Percentiles rank a stretch among this genome's conserved stretches.
These are phyloP conservation scores for Ochropleura plecta DNA, from an alignment of 2,888 invertebrate species.

Conservation along the genomic window DNA sequence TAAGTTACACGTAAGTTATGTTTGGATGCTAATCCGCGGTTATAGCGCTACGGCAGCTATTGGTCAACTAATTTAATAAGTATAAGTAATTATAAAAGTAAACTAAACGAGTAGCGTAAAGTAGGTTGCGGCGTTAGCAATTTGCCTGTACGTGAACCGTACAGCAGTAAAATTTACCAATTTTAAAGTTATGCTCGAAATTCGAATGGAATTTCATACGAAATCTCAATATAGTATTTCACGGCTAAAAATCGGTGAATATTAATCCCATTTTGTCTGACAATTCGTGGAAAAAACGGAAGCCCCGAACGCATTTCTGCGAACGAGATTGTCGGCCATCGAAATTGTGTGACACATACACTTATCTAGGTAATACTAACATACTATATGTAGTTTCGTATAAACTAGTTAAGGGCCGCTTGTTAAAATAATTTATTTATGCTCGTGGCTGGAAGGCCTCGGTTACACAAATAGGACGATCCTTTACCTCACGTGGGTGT, in stretches of 20 bases:
- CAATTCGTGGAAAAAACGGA: constrained; percentile 4
- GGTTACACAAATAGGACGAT: constrained; percentile 47
- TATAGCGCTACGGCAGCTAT: too few relatives aligned
- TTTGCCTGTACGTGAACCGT: too few relatives aligned
- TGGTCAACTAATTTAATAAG: too few relatives aligned
- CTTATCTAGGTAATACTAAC: background rate
- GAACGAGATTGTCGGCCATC: constrained; percentile 25
- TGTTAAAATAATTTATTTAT: constrained; percentile 46
- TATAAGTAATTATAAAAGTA: too few relatives aligned
- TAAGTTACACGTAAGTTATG: too few relatives aligned
- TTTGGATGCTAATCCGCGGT: too few relatives aligned
- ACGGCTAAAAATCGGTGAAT: constrained; percentile 4
- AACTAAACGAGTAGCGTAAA: too few relatives aligned
- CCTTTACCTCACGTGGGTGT: constrained; percentile 41
- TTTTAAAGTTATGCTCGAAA: background rate
- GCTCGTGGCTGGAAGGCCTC: constrained; percentile 20
- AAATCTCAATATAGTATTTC: constrained; percentile 13
- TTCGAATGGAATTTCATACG: background rate
- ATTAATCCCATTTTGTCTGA: constrained; percentile 11
- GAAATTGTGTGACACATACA: background rate
- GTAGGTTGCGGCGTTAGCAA: too few relatives aligned
- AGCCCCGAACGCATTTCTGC: constrained; percentile 18
- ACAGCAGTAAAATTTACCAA: background rate
- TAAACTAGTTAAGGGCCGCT: constrained; percentile 23
- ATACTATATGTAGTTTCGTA: constrained; percentile 10